Evolutionary conservation across 2,888 invertebrate species (phyloP), one percentile per base, ranked within the genome.

Genomic region (Drosophila anomalata): DNA sequence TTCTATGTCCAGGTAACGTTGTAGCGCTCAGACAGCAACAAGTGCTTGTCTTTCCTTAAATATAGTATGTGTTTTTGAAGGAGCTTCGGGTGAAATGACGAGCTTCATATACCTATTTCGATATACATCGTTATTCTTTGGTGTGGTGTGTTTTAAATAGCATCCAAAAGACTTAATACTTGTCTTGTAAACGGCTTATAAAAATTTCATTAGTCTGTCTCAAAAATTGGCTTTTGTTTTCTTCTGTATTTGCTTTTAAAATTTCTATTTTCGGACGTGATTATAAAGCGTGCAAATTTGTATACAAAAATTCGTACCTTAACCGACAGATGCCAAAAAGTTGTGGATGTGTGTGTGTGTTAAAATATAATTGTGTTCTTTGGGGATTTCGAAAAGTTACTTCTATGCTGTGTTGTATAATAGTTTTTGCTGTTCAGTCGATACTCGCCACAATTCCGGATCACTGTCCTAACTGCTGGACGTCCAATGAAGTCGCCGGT

Each of bases 401-500:
- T 29, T 9, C 29, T 29, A n/a, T 36, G 36, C 17, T n/a, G 7
- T n/a, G 7, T 44, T 9, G 42, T 20, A 3, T 11, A n/a, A 2
- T 26, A 12, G 20, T 47, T 63, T 31, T 36, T 41, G 17, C 44
- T 11, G 17, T 9, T 1, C 42, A 22, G 24, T 41, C 58, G 59
- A 92, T 95, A 93, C 91, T 95, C 95, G 82, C 96, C 96, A 92
- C 96, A 96, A 92, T 94, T 94, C 66, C 94, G 93, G 90, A 96
- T 95, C 84, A 95, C 91, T 89, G 96, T 94, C 86, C 93, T 94
- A 92, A 95, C 95, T 81, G 94, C 95, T 65, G 96, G 96, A 91
- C 96, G 96, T 68, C 96, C 96, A 73, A 95, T 94, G 78, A 95
- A 94, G 92, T 96, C 96, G 78, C 96, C 96, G 82, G 94, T 94